Conservation (phyloP, 2,113 vertebrate species). For the Abramis brama region DNA sequence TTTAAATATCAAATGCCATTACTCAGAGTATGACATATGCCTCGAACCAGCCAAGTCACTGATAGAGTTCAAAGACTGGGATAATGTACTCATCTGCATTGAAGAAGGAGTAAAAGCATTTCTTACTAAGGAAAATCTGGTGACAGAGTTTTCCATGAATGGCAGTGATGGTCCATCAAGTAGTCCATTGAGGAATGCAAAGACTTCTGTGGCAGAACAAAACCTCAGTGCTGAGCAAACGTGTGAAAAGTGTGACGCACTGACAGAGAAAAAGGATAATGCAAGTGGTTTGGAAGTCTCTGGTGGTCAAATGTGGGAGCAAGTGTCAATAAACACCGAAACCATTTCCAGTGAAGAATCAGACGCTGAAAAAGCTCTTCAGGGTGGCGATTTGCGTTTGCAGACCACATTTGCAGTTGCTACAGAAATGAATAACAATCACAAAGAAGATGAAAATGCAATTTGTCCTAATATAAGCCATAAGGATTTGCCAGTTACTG, state of each 20-base stretch:
- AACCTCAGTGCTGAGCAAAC: background rate
- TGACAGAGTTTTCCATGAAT: slow-evolving; percentile 78
- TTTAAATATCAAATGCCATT: slow-evolving; percentile 85
- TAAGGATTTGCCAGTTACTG: background rate
- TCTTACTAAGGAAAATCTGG: slow-evolving; percentile 84
- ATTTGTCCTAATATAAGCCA: background rate
- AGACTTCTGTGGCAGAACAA: background rate
- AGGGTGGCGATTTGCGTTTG: background rate
- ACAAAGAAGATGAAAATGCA: background rate
- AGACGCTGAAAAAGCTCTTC: slow-evolving; percentile 12
- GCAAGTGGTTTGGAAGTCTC: background rate
- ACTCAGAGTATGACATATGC: slow-evolving; percentile 90
- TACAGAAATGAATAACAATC: slow-evolving; percentile 2
- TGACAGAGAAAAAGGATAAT: slow-evolving; percentile 30
- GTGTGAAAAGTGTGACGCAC: background rate
- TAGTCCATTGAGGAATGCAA: slow-evolving; percentile 12
- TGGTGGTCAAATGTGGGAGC: slow-evolving; percentile 23
- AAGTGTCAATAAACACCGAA: background rate
- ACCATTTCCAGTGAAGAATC: background rate
- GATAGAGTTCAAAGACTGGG: slow-evolving; percentile 95
- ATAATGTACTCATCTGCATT: slow-evolving; percentile 80
- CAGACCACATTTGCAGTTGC: background rate
- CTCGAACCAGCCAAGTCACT: slow-evolving; percentile 92
- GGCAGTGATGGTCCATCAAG: slow-evolving; percentile 58
- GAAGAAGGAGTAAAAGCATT: slow-evolving; percentile 89